Percentiles rank a stretch among this genome's conserved stretches.
These are phyloP conservation scores for Glyptemys insculpta DNA, from an alignment of 2,797 vertebrate species.

Conservation along the genomic window DNA sequence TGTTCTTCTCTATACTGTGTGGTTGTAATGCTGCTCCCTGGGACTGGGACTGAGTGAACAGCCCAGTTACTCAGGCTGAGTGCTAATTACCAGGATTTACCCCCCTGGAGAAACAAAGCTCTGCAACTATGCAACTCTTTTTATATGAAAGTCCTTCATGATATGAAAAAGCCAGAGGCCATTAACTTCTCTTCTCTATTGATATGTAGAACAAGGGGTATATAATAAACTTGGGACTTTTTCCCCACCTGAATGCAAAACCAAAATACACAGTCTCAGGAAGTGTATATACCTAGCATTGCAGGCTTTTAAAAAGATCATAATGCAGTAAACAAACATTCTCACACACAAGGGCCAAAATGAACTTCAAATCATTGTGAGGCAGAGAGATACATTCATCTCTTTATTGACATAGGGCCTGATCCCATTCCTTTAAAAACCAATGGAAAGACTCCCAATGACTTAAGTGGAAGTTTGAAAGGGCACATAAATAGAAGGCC, in stretches of 20 bases:
- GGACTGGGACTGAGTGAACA: not conserved
- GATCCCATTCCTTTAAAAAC: not conserved
- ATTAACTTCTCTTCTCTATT: not conserved
- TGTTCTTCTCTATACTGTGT: not conserved
- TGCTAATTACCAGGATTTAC: not conserved
- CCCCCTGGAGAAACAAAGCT: not conserved
- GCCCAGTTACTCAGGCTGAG: not conserved
- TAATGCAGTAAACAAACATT: not conserved
- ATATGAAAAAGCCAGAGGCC: not conserved
- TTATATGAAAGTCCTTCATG: not conserved
- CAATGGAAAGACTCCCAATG: not conserved
- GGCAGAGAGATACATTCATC: not conserved
- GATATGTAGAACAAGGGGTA: not conserved
- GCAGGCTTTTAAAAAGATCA: not conserved
- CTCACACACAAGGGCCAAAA: not conserved
- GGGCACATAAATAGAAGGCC: not conserved
- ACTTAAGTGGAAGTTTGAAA: not conserved
- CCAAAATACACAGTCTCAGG: not conserved
- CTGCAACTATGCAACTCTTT: not conserved
- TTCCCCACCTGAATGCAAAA: not conserved
- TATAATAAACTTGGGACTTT: not conserved
- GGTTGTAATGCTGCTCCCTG: not conserved
- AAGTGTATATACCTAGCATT: not conserved
- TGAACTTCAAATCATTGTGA: not conserved
- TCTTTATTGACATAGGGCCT: not conserved